These are phyloP conservation scores for Platysternon megacephalum DNA, from an alignment of 2,113 vertebrate species.

Conservation along the genomic window DNA sequence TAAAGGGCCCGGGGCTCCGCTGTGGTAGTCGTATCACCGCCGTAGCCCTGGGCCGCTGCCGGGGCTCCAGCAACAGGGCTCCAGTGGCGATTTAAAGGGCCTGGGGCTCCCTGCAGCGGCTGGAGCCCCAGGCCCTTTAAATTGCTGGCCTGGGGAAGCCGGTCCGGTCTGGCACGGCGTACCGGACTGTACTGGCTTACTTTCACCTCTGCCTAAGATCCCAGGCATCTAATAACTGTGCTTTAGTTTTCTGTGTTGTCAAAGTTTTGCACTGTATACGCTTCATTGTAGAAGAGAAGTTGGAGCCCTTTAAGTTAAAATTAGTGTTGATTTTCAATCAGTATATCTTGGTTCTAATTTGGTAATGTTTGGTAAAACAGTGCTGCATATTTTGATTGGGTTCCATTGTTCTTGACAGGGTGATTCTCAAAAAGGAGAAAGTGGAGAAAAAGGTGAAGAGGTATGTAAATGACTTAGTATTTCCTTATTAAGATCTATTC, in stretches of 20 bases:
- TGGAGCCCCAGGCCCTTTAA: too few species aligned
- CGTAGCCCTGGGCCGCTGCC: too few species aligned
- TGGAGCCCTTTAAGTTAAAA: accelerated
- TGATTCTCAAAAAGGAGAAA: conserved; percentile 80
- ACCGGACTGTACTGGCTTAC: too few species aligned
- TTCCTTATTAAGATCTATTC: background rate
- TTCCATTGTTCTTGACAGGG: conserved; percentile 79
- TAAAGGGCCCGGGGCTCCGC: too few species aligned
- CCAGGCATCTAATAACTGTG: background rate
- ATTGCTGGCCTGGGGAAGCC: too few species aligned
- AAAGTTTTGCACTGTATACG: background rate
- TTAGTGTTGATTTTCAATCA: background rate
- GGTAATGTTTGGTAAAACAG: background rate
- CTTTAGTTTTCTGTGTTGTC: background rate
- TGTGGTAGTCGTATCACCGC: too few species aligned
- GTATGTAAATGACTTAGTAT: conserved; percentile 66
- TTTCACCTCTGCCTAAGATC: background rate
- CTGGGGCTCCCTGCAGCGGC: too few species aligned
- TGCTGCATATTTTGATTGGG: background rate
- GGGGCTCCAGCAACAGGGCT: too few species aligned
- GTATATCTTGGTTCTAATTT: background rate
- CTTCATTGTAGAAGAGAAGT: background rate
- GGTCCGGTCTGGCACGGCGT: too few species aligned
- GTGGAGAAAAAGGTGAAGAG: conserved; percentile 82
- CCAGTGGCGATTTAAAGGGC: too few species aligned